phyloP scores from a whole-genome alignment of 2,888 invertebrate genomes.

The Torymus texanus region DNA sequence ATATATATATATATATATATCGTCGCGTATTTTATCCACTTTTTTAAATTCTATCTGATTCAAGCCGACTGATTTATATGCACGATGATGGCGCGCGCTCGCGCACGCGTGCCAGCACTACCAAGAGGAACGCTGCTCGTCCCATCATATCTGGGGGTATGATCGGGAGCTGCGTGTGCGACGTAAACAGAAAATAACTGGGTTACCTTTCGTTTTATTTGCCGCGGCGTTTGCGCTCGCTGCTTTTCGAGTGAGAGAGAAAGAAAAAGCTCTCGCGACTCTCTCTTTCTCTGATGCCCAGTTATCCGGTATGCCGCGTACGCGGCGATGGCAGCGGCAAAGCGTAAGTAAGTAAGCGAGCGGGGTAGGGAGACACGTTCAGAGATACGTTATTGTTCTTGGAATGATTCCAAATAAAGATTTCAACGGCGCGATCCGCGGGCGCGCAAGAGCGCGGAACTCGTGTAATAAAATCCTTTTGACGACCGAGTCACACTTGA shows the following conservation, averaged over 20 bases:
- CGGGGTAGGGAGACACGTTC: slow-evolving; percentile 43
- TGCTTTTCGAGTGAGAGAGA: slow-evolving; percentile 11
- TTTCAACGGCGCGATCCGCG: slow-evolving; percentile 68
- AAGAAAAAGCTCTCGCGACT: slow-evolving; percentile 26
- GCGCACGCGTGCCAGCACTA: slow-evolving; percentile 74
- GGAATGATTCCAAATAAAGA: slow-evolving; percentile 76
- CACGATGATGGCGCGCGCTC: slow-evolving; percentile 72
- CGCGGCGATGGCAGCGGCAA: not conserved
- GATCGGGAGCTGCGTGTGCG: slow-evolving; percentile 62
- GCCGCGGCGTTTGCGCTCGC: slow-evolving; percentile 52
- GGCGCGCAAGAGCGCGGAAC: slow-evolving; percentile 64
- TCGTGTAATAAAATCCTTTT: slow-evolving; percentile 73
- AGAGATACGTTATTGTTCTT: slow-evolving; percentile 74
- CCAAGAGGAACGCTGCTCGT: slow-evolving; percentile 66
- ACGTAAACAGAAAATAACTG: slow-evolving; percentile 74
- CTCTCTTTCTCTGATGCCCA: not conserved
- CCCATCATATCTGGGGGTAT: slow-evolving; percentile 71
- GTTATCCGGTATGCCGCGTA: not conserved
- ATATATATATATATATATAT: slow-evolving; percentile 47
- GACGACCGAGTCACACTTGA: slow-evolving; percentile 60
- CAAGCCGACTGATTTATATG: slow-evolving; percentile 73
- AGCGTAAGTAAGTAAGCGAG: slow-evolving; percentile 53
- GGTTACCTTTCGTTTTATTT: slow-evolving; percentile 74
- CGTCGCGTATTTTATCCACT: slow-evolving; percentile 71
- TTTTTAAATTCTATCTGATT: slow-evolving; percentile 74